Conservation (phyloP, 2,888 invertebrate genomes). For the Salpingus planirostris region DNA sequence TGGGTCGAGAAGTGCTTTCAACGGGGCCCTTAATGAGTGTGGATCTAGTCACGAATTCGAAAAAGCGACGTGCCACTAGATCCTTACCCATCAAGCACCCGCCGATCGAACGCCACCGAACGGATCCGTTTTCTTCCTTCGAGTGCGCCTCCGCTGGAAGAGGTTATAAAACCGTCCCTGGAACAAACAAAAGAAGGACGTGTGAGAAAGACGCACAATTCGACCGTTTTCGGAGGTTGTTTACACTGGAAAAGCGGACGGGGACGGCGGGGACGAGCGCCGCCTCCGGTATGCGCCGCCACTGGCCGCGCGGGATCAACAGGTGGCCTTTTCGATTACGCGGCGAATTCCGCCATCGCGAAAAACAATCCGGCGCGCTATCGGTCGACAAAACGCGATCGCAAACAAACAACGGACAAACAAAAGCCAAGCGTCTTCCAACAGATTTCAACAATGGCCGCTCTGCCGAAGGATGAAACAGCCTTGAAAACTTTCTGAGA, state of each 20-base stretch:
- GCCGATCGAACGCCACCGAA: constrained; percentile 16
- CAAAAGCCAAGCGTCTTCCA: constrained; percentile 35
- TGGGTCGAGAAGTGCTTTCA: too few species aligned
- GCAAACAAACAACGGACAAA: too few species aligned
- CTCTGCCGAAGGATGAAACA: constrained; percentile 39
- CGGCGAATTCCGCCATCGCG: too few species aligned
- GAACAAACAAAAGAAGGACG: constrained; percentile 8
- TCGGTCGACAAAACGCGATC: too few species aligned
- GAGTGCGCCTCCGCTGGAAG: constrained; percentile 4
- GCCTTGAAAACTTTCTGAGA: constrained; percentile 42
- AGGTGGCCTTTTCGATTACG: too few species aligned
- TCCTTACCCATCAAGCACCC: constrained; percentile 60
- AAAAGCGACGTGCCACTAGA: constrained; percentile 58
- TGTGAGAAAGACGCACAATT: constrained; percentile 10
- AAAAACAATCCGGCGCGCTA: too few species aligned
- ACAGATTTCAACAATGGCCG: constrained; percentile 39
- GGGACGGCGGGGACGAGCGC: constrained; percentile 6
- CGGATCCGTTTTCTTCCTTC: too few species aligned
- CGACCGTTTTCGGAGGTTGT: too few species aligned
- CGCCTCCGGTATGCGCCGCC: constrained; percentile 8
- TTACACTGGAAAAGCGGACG: constrained; percentile 28
- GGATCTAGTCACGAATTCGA: constrained; percentile 71
- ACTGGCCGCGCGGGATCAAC: constrained; percentile 20
- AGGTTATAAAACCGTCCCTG: constrained; percentile 4
- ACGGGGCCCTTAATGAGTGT: constrained; percentile 66